Base-by-base conservation (phyloP, 2,113 vertebrate species). In the Periophthalmus modestus region DNA sequence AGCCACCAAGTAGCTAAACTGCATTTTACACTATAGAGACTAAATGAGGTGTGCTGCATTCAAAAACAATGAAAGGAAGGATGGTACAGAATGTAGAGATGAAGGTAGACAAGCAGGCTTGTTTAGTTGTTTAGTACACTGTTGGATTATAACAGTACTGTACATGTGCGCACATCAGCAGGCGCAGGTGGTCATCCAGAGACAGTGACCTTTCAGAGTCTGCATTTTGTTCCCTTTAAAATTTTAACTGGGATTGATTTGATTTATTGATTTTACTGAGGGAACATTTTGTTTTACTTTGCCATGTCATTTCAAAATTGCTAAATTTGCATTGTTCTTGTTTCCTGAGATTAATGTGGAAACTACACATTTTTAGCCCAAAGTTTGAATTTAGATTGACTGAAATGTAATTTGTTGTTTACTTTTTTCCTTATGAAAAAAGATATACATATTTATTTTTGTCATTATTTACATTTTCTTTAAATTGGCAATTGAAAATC, bases 101-200 rank as follows among this genome's bases (percentile, higher is more conserved):
- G 57, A 81, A 81, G 73, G 71, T 77, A 58, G 85, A 90, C 86
- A 86, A 90, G 91, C 88, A 72, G 86, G 89, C 87, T 91, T 87
- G 85, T 89, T 85, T 77, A 72, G 66, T 81, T 85, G 73, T 77
- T 83, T 75, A 43, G 73, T 75, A 72, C 65, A 67, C 68, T 79
- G 73, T 82, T 79, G 66, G 69, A 75, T 34, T 68, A 72, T 82
- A 72, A 50, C 72, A 72, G 87, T 88, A 84, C 88, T 89, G 88
- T 78, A 68, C 47, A 10, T 55, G 52, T 50, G 28, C 58, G 68
- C 74, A 68, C 47, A 69, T 62, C 55, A 68, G 55, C 43, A 7
- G 21, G 57, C 28, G 57, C 23, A 59, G 57, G 15, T 23, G 54
- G 54, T 11, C 54, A 57, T 23, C 39, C 54, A 57, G n/a, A n/a